Conservation (phyloP, 2,797 vertebrate species). For the Coluber constrictor region DNA sequence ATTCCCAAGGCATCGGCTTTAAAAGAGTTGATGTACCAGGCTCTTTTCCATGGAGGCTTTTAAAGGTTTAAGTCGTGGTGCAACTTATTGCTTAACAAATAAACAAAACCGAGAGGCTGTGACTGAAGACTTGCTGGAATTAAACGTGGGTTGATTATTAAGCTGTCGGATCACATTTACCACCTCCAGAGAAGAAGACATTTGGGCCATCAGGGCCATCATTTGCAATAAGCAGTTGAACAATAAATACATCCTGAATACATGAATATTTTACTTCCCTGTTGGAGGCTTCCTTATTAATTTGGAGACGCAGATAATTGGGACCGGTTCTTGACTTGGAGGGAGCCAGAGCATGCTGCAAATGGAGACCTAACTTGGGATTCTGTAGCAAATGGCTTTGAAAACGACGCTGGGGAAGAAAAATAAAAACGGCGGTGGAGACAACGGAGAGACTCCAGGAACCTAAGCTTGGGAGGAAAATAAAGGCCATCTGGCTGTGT, state of each 20-base stretch:
- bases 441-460: neutral
- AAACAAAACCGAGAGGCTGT: neutral
- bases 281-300: slow-evolving; percentile 1
- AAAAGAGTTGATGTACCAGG: slow-evolving; percentile 1
- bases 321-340: neutral
- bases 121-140: neutral
- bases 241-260: neutral
- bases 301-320: neutral
- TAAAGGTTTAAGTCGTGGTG: neutral
- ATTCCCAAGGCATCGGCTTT: slow-evolving; percentile 1
- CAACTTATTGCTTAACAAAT: slow-evolving; percentile 7
- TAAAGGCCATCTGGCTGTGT: neutral
- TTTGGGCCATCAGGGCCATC: neutral
- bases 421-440: neutral
- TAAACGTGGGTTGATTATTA: neutral
- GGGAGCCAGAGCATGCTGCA: neutral
- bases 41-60: neutral
- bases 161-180: neutral
- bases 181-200: neutral
- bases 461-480: neutral
- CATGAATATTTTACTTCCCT: slow-evolving; percentile 21
- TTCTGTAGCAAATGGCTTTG: slow-evolving; percentile 27
- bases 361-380: neutral
- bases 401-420: neutral
- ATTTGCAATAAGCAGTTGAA: slow-evolving; percentile 14